phyloP scores from a whole-genome alignment of 2,888 invertebrate genomes.

The Cyrtodaria siliqua region DNA sequence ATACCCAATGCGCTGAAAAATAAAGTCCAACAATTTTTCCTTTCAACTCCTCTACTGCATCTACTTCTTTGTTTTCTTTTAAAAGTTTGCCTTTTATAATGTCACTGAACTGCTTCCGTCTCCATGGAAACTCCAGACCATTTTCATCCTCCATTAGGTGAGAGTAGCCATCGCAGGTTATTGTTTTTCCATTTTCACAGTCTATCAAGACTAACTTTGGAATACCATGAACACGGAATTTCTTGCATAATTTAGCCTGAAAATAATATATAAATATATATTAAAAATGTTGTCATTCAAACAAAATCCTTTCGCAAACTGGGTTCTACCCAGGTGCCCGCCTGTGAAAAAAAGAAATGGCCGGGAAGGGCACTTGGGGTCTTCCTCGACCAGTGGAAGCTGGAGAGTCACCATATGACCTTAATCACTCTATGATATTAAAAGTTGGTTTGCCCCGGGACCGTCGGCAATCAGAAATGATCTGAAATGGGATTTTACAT shows the following conservation, averaged over 20 bases:
- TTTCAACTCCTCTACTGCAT: conserved; percentile 78
- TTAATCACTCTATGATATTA: too few species aligned
- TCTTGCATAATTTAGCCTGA: conserved; percentile 92
- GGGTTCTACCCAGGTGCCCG: too few species aligned
- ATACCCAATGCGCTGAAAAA: conserved; percentile 96
- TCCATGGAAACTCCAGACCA: conserved; percentile 92
- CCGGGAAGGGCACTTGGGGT: too few species aligned
- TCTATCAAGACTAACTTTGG: conserved; percentile 92
- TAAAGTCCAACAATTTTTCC: conserved; percentile 92
- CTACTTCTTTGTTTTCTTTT: conserved; percentile 83
- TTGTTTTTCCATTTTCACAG: conserved; percentile 89
- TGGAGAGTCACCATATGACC: too few species aligned
- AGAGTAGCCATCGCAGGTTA: conserved; percentile 89
- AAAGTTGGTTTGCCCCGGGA: too few species aligned
- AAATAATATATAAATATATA: conserved; percentile 55
- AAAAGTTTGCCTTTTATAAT: conserved; percentile 79
- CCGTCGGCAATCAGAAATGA: too few species aligned
- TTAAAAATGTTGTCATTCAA: background rate
- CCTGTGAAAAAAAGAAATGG: too few species aligned
- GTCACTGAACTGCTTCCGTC: conserved; percentile 89
- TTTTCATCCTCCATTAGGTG: conserved; percentile 90
- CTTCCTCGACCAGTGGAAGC: too few species aligned
- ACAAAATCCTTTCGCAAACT: background rate
- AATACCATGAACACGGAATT: conserved; percentile 92
- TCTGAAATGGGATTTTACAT: too few species aligned